These are phyloP conservation scores for Montifringilla adamsi DNA, from an alignment of 2,113 vertebrate genomes.

Conservation along the genomic window DNA sequence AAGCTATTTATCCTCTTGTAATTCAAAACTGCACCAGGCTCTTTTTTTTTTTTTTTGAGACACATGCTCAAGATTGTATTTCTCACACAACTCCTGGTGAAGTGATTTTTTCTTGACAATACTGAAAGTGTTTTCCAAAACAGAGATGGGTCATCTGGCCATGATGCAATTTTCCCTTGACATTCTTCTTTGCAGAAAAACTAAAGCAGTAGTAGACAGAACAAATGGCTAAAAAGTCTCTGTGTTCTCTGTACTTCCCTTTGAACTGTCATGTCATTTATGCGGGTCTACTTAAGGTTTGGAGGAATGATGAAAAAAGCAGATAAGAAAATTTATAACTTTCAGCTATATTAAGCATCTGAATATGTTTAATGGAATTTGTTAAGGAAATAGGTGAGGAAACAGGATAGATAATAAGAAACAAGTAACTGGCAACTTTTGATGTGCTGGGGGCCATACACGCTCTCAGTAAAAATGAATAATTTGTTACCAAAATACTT, in stretches of 20 bases:
- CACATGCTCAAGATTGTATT: neutral
- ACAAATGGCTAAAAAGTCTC: neutral
- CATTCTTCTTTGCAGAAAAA: neutral
- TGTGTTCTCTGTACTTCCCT: neutral
- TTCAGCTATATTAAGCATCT: neutral
- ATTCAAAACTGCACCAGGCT: neutral
- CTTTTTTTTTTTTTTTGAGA: neutral
- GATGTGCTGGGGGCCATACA: accelerated
- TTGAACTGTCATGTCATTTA: neutral
- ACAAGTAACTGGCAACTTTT: neutral
- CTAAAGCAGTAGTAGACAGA: neutral
- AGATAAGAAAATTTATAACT: neutral
- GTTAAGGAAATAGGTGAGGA: neutral
- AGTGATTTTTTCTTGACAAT: neutral
- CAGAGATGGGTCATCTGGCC: neutral
- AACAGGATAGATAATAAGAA: neutral
- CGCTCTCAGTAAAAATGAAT: neutral
- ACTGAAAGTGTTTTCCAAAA: neutral
- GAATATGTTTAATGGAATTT: neutral
- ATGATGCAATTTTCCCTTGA: neutral
- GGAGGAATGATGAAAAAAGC: neutral
- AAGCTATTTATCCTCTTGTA: neutral
- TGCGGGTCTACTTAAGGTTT: neutral
- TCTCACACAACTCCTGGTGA: neutral
- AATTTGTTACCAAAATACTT: neutral